Conservation (phyloP, 2,888 invertebrate genomes). For the Ariolimax columbianus region DNA sequence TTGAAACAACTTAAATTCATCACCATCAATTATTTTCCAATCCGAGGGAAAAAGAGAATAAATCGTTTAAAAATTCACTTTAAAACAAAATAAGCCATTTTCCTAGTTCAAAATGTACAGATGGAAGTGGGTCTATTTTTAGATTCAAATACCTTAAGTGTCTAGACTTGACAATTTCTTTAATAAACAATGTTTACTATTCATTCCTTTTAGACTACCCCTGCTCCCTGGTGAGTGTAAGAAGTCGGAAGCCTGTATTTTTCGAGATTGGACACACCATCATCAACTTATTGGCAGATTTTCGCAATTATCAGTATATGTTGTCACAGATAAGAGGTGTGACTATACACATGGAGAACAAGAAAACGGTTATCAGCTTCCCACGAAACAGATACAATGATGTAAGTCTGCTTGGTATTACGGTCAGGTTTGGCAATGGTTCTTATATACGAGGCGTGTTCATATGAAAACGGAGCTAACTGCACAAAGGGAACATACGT, state of each 20-base stretch:
- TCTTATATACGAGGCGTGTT: no score
- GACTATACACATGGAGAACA: slow-evolving; percentile 89
- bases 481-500: no score
- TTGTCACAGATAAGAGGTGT: slow-evolving; percentile 87
- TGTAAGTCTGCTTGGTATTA: slow-evolving; percentile 66
- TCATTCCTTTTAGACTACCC: slow-evolving; percentile 83
- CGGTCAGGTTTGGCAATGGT: no score
- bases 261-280: slow-evolving; percentile 92
- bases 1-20: no score
- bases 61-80: no score
- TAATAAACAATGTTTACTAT: background rate
- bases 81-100: no score
- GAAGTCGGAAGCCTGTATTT: slow-evolving; percentile 88
- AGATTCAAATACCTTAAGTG: no score
- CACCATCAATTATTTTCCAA: no score
- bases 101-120: no score
- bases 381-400: slow-evolving; percentile 85
- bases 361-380: slow-evolving; percentile 87
- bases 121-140: no score
- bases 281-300: slow-evolving; percentile 91
- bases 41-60: no score
- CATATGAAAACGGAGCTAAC: no score
- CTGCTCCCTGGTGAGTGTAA: slow-evolving; percentile 88
- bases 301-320: slow-evolving; percentile 89
- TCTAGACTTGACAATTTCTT: background rate